Conservation (phyloP, 2,888 invertebrate species). For the Labia minor region DNA sequence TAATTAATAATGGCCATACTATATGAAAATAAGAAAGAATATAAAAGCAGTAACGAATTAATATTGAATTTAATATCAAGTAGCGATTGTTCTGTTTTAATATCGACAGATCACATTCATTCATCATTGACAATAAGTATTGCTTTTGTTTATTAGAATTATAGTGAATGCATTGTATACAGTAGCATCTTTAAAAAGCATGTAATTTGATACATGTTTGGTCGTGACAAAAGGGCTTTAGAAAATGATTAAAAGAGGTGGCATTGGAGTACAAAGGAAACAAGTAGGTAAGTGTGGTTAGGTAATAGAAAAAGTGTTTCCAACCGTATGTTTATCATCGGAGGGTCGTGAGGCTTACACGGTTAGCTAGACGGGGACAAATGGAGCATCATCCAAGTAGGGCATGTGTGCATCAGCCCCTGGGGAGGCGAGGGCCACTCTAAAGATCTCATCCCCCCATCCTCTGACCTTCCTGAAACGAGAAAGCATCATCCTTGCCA, state of each 20-base stretch:
- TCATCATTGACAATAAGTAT: neutral
- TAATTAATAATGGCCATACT: no score
- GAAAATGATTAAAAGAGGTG: slow-evolving; percentile 9
- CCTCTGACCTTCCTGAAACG: neutral
- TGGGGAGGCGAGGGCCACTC: neutral
- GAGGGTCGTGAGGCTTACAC: neutral
- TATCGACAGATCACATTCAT: neutral
- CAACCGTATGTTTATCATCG: neutral
- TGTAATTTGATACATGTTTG: neutral
- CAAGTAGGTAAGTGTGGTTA: slow-evolving; percentile 13
- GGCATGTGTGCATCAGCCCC: slow-evolving; percentile 13
- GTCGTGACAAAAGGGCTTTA: neutral
- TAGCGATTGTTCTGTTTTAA: no score
- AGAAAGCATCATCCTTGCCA: neutral
- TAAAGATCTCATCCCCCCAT: neutral
- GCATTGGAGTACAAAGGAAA: neutral
- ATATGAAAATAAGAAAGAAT: no score
- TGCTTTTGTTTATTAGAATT: neutral
- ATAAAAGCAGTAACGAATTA: no score
- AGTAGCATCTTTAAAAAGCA: slow-evolving; percentile 4
- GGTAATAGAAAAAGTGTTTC: slow-evolving; percentile 13
- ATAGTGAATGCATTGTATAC: neutral
- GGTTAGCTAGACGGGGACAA: neutral
- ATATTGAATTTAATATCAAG: no score
- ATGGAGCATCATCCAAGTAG: neutral